A percentile compares a stretch with the other conserved stretches of the same genome.
phyloP scores from a whole-genome alignment of 2,113 vertebrate genomes.

The Odontophorus gujanensis region DNA sequence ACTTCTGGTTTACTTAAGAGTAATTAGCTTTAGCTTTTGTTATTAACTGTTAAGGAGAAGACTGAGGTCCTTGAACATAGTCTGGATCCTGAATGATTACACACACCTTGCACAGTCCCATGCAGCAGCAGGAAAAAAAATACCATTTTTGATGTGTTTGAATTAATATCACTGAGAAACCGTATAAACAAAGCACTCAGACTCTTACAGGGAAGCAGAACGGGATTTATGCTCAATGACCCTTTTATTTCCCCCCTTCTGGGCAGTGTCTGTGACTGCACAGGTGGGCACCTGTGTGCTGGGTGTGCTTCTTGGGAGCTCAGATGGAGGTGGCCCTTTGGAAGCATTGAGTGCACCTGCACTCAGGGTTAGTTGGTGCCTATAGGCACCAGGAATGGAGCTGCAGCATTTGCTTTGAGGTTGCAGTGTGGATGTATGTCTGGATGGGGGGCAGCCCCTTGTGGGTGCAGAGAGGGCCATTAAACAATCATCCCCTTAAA shows the following conservation, averaged over 20 bases:
- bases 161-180: neutral
- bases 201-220: neutral
- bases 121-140: neutral
- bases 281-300: neutral
- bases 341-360: fast-evolving
- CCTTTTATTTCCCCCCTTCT: neutral
- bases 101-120: neutral
- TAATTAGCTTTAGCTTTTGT: neutral
- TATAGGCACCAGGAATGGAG: neutral
- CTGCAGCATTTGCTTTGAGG: fast-evolving
- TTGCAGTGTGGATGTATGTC: fast-evolving
- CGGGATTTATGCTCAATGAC: neutral
- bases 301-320: neutral
- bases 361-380: fast-evolving
- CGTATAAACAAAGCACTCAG: neutral
- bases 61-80: neutral
- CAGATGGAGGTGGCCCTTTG: neutral
- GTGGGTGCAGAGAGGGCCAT: neutral
- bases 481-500: slow-evolving; percentile 55
- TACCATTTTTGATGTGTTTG: neutral
- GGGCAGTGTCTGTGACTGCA: neutral
- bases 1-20: neutral
- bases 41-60: neutral
- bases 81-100: neutral
- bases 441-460: neutral